Evolutionary conservation across 1,140 invertebrate species (phyloP).

Genomic region (Agrypnia vestita): DNA sequence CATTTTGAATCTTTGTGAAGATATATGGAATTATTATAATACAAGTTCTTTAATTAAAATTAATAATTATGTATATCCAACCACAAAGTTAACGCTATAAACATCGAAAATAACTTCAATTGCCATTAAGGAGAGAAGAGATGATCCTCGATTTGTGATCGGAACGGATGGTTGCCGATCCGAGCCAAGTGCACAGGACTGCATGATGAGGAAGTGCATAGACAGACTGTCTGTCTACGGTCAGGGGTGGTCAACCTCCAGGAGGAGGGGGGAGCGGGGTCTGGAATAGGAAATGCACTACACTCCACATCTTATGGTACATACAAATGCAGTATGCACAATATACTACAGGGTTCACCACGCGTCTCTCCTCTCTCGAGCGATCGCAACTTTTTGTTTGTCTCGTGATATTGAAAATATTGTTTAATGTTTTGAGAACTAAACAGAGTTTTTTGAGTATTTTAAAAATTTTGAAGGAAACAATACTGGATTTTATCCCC

Average conservation of each 20-base stretch:
- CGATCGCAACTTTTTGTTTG: neutral
- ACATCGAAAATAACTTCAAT: no score
- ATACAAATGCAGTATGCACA: neutral
- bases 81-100: no score
- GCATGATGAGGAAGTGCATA: constrained; percentile 9
- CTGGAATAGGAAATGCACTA: constrained; percentile 11
- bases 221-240: constrained; percentile 34
- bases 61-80: no score
- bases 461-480: no score
- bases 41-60: no score
- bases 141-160: neutral
- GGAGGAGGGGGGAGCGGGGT: neutral
- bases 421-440: neutral
- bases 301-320: neutral
- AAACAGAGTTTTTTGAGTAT: no score
- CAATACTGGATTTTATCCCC: no score
- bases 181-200: neutral
- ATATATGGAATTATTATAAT: no score
- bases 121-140: no score
- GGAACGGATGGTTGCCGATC: neutral
- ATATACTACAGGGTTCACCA: neutral
- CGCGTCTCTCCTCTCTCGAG: neutral
- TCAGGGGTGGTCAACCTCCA: constrained; percentile 29
- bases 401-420: neutral
- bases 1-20: no score